Conservation (phyloP, 2,113 vertebrate genomes). For the Gyps fulvus region DNA sequence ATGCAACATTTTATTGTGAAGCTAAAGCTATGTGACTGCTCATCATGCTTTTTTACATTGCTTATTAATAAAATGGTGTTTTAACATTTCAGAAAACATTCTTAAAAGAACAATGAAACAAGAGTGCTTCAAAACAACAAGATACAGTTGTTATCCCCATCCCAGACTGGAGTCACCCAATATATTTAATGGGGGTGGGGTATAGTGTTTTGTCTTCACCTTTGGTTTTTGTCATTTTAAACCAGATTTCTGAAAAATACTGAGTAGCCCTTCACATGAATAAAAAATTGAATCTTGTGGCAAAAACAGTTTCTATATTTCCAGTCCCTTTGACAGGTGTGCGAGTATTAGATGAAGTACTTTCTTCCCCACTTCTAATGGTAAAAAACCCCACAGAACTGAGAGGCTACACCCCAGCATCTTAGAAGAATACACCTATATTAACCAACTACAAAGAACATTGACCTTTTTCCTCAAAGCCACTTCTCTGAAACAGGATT, state of each 20-base stretch:
- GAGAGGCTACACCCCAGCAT: not conserved
- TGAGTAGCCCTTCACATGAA: not conserved
- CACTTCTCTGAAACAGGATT: not conserved
- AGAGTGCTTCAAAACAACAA: slow-evolving; percentile 14
- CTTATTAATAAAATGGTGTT: slow-evolving; percentile 5
- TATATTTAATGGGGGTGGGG: not conserved
- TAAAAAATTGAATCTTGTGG: not conserved
- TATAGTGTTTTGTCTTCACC: not conserved
- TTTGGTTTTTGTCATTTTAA: slow-evolving; percentile 25
- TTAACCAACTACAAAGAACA: not conserved
- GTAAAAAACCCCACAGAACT: not conserved
- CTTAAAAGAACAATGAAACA: slow-evolving; percentile 4
- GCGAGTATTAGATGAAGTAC: not conserved
- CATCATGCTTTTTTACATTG: slow-evolving; percentile 52
- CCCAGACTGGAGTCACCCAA: not conserved
- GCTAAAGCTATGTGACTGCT: slow-evolving; percentile 50
- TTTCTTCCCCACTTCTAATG: not conserved
- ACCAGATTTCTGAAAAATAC: not conserved
- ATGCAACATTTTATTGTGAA: slow-evolving; percentile 51
- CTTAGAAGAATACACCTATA: accelerated
- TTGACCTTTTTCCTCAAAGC: not conserved
- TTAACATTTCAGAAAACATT: slow-evolving; percentile 39
- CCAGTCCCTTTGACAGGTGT: not conserved
- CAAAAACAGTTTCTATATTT: not conserved
- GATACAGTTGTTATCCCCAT: not conserved